These are phyloP conservation scores for Trematomus bernacchii DNA, from an alignment of 2,797 vertebrate species.

Conservation along the genomic window DNA sequence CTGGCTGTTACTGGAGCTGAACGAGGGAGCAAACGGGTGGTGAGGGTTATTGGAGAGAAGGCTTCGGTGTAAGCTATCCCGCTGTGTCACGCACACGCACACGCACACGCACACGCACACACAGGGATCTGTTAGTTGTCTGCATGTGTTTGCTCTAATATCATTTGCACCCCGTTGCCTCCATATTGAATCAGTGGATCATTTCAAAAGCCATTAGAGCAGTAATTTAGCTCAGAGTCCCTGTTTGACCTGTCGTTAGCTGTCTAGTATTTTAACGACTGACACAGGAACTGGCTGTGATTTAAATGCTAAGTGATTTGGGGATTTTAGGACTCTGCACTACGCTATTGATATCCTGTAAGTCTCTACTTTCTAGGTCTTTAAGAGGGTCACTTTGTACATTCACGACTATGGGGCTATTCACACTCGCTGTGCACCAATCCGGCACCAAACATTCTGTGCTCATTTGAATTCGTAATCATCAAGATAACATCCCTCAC, in stretches of 20 bases:
- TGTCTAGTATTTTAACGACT: not conserved
- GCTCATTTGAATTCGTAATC: slow-evolving; percentile 37
- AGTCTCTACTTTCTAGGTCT: not conserved
- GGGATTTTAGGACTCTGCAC: too few relatives aligned
- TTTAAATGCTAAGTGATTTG: too few relatives aligned
- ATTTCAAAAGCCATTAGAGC: not conserved
- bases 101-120: not conserved
- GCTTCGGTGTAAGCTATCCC: slow-evolving; percentile 42
- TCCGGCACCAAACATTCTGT: slow-evolving; percentile 13
- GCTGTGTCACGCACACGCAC: slow-evolving; percentile 21
- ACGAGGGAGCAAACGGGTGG: slow-evolving; percentile 48
- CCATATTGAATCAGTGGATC: not conserved
- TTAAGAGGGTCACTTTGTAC: not conserved
- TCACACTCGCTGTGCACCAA: not conserved
- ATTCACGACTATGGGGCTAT: slow-evolving; percentile 15
- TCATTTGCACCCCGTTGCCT: slow-evolving; percentile 22
- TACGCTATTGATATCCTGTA: not conserved
- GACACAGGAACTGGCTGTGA: too few relatives aligned
- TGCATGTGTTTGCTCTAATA: slow-evolving; percentile 24
- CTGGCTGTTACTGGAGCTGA: slow-evolving; percentile 18
- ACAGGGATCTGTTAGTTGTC: slow-evolving; percentile 3
- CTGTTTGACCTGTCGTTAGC: not conserved
- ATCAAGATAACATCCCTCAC: slow-evolving; percentile 15
- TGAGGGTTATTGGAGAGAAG: slow-evolving; percentile 18
- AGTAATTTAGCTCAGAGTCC: not conserved